These are phyloP conservation scores for Platerodrilus igneus DNA, from an alignment of 2,888 invertebrate genomes.

Conservation along the genomic window DNA sequence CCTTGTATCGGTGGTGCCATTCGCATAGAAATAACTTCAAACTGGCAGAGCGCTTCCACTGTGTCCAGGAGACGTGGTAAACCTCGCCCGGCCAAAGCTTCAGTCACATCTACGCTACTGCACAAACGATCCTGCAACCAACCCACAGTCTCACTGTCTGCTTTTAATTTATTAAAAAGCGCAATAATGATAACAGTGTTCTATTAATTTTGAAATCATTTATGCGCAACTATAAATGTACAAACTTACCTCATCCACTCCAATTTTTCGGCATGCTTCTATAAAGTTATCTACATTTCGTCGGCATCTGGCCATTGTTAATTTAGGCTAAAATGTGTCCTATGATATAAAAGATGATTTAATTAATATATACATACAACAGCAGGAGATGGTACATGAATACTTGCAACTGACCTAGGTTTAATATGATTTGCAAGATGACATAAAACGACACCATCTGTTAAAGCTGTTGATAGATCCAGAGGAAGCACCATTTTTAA, in stretches of 20 bases:
- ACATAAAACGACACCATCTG: constrained; percentile 91
- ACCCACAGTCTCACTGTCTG: constrained; percentile 50
- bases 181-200: neutral
- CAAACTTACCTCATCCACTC: constrained; percentile 84
- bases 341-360: constrained; percentile 19
- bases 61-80: constrained; percentile 45
- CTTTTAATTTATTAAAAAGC: constrained; percentile 7
- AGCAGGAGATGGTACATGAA: constrained; percentile 90
- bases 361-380: constrained; percentile 60
- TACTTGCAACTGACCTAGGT: constrained; percentile 86
- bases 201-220: neutral
- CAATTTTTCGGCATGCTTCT: constrained; percentile 89
- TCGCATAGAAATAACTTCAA: constrained; percentile 35
- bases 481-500: constrained; percentile 86
- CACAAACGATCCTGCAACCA: constrained; percentile 57
- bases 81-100: constrained; percentile 46
- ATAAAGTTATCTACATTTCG: constrained; percentile 94
- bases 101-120: constrained; percentile 54
- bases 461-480: constrained; percentile 77
- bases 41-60: constrained; percentile 40
- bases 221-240: constrained; percentile 5
- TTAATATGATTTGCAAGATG: constrained; percentile 91
- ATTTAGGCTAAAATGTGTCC: constrained; percentile 85
- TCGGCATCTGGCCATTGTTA: constrained; percentile 92
- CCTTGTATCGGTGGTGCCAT: constrained; percentile 29